Conservation (phyloP, 2,888 invertebrate species). For the Flexamia atlantica region DNA sequence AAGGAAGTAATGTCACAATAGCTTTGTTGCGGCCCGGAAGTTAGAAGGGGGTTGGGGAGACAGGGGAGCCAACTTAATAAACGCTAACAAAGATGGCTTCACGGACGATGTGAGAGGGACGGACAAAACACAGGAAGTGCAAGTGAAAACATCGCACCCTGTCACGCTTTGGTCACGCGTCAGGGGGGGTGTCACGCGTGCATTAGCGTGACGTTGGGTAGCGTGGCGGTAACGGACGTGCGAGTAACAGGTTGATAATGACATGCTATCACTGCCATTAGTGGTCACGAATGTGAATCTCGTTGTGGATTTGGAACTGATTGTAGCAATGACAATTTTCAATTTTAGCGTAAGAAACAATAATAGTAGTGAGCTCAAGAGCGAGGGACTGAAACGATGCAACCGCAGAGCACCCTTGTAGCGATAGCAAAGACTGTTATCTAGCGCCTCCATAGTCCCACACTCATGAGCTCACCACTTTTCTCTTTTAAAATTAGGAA, state of each 20-base stretch:
- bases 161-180: not conserved
- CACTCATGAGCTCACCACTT: no score
- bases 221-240: not conserved
- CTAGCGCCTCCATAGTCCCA: no score
- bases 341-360: no score
- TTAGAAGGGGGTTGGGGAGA: slow-evolving; percentile 7
- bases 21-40: slow-evolving; percentile 42
- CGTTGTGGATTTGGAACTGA: no score
- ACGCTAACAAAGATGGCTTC: slow-evolving; percentile 55
- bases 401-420: no score
- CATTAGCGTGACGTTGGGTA: slow-evolving; percentile 5
- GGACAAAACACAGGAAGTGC: slow-evolving; percentile 61
- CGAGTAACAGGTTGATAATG: slow-evolving; percentile 29
- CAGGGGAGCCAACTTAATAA: slow-evolving; percentile 49
- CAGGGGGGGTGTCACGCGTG: slow-evolving; percentile 18
- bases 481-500: no score
- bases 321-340: no score
- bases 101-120: slow-evolving; percentile 35
- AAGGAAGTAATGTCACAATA: slow-evolving; percentile 40
- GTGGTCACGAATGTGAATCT: not conserved
- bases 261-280: not conserved
- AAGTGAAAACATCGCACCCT: slow-evolving; percentile 58
- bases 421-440: no score
- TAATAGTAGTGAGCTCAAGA: no score
- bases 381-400: no score